Conservation (phyloP, 2,113 vertebrate genomes). For the Tricholaema leucomelas region DNA sequence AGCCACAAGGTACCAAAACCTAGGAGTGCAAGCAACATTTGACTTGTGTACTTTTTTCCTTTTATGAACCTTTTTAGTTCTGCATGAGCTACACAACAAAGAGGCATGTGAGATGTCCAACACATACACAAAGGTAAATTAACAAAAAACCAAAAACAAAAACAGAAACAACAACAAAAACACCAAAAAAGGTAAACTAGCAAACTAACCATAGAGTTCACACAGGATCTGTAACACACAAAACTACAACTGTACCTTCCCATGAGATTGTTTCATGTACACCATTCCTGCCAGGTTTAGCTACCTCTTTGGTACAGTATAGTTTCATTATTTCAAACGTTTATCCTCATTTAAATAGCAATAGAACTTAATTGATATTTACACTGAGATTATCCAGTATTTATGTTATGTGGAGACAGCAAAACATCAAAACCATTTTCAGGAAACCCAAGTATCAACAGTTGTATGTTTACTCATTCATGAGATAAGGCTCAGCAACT, state of each 20-base stretch:
- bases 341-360: not conserved
- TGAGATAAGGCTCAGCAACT: not conserved
- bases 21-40: not conserved
- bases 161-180: no score
- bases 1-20: rapidly evolving
- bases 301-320: not conserved
- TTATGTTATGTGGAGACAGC: not conserved
- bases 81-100: not conserved
- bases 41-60: not conserved
- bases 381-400: not conserved
- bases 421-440: not conserved
- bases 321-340: not conserved
- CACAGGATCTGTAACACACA: not conserved
- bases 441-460: not conserved
- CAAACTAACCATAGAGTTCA: not conserved
- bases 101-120: not conserved
- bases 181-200: no score
- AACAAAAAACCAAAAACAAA: no score
- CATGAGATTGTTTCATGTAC: not conserved
- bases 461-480: not conserved
- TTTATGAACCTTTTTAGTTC: not conserved
- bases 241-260: not conserved
- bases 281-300: not conserved
- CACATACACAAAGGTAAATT: not conserved
- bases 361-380: not conserved